Conservation (phyloP, 2,113 vertebrate species). For the Misgurnus mizolepis region DNA sequence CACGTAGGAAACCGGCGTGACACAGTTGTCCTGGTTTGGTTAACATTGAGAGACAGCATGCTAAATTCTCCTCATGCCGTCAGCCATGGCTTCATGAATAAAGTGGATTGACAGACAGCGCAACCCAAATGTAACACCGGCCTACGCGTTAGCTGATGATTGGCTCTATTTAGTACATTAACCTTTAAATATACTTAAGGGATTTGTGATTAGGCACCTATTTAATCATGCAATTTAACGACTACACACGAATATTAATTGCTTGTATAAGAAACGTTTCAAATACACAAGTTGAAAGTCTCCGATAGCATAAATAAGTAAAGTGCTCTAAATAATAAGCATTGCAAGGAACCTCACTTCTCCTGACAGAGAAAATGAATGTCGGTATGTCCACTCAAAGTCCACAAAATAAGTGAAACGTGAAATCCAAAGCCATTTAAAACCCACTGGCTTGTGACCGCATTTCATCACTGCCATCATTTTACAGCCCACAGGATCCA, state of each 20-base stretch:
- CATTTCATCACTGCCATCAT: constrained; percentile 39
- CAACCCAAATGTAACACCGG: not conserved
- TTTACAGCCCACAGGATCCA: not conserved
- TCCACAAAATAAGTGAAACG: constrained; percentile 26
- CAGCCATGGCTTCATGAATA: not conserved
- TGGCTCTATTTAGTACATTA: not conserved
- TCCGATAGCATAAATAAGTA: too few relatives aligned
- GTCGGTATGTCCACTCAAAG: constrained; percentile 58
- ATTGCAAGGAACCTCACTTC: constrained; percentile 56
- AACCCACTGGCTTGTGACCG: constrained; percentile 54
- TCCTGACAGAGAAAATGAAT: constrained; percentile 67
- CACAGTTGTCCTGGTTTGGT: not conserved
- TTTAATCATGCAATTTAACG: too few relatives aligned
- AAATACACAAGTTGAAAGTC: too few relatives aligned
- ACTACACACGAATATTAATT: too few relatives aligned
- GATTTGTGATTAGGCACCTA: not conserved
- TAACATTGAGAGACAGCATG: not conserved
- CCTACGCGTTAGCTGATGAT: not conserved
- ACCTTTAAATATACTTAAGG: not conserved
- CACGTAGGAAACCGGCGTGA: not conserved
- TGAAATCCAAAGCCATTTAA: constrained; percentile 57
- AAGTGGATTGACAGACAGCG: not conserved
- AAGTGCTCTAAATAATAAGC: constrained; percentile 2
- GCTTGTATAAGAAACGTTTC: too few relatives aligned
- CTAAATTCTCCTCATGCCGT: constrained; percentile 4